Evolutionary conservation across 2,113 vertebrate species (phyloP).

Genomic region (Gadus chalcogrammus): DNA sequence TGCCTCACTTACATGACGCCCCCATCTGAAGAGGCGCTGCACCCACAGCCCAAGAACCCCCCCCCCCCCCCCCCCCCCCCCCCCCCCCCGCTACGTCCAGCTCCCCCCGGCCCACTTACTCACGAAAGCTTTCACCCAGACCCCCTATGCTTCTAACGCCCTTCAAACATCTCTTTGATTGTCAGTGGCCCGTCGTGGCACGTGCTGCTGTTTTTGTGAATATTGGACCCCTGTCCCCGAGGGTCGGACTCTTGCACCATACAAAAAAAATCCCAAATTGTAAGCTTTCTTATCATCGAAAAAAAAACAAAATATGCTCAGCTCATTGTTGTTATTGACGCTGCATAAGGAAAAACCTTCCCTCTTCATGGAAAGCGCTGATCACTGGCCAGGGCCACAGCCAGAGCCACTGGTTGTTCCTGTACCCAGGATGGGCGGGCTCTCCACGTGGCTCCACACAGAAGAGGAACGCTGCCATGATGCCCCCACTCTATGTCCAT

Average conservation of each 20-base stretch:
- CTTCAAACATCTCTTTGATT: constrained; percentile 45
- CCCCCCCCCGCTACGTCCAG: constrained; percentile 22
- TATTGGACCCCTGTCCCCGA: constrained; percentile 32
- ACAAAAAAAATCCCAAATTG: too few relatives aligned
- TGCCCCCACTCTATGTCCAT: constrained; percentile 42
- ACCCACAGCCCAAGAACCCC: constrained; percentile 34
- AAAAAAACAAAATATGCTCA: too few relatives aligned
- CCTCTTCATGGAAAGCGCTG: background rate
- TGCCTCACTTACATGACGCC: constrained; percentile 53
- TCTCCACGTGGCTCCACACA: constrained; percentile 22
- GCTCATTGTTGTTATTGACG: background rate
- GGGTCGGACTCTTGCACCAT: background rate
- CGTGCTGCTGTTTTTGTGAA: constrained; percentile 43
- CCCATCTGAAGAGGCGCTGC: constrained; percentile 51
- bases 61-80: constrained; percentile 24
- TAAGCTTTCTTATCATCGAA: too few relatives aligned
- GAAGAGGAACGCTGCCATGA: constrained; percentile 44
- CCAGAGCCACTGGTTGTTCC: background rate
- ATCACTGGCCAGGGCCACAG: background rate
- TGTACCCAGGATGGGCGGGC: constrained; percentile 20
- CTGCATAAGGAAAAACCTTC: background rate
- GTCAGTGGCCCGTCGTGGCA: constrained; percentile 53
- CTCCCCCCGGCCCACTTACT: constrained; percentile 30
- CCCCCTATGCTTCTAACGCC: constrained; percentile 1
- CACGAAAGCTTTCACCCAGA: background rate